Percentiles rank a stretch among this genome's conserved stretches.
These are phyloP conservation scores for Stigmatopora argus DNA, from an alignment of 2,113 vertebrate genomes.

Conservation along the genomic window DNA sequence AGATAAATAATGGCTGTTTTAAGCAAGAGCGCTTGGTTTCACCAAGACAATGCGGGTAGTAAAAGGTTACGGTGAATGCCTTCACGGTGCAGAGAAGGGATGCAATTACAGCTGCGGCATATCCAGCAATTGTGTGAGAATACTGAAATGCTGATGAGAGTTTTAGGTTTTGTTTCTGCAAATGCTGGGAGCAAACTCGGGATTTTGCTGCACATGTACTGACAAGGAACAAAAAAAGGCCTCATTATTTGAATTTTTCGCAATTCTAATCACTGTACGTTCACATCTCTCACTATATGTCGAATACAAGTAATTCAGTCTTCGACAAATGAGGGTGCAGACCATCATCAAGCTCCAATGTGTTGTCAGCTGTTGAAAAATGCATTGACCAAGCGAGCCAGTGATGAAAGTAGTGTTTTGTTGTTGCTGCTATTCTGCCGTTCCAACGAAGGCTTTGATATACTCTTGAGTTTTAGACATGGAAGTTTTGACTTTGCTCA, in stretches of 20 bases:
- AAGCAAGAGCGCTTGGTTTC: conserved; percentile 26
- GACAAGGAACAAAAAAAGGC: conserved; percentile 16
- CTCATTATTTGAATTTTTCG: conserved; percentile 21
- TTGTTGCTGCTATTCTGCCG: no score
- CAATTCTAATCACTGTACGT: not conserved
- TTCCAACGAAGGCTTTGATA: no score
- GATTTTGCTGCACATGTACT: conserved; percentile 11
- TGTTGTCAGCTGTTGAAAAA: no score
- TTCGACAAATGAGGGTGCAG: no score
- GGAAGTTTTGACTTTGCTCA: no score
- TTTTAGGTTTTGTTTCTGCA: conserved; percentile 19
- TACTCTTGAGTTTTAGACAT: no score
- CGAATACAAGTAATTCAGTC: not conserved
- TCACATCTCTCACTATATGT: not conserved
- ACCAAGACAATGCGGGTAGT: conserved; percentile 54
- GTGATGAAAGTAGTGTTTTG: no score
- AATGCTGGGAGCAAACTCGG: conserved; percentile 20
- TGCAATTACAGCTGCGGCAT: conserved; percentile 54
- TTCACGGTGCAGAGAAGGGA: conserved; percentile 26
- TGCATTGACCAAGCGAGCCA: no score
- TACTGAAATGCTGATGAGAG: conserved; percentile 37
- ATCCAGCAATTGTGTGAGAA: conserved; percentile 44
- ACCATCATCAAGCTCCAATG: no score
- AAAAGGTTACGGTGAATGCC: conserved; percentile 55
- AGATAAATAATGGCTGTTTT: conserved; percentile 18